phyloP scores from a whole-genome alignment of 2,113 vertebrate genomes.

The Mungos mungo region DNA sequence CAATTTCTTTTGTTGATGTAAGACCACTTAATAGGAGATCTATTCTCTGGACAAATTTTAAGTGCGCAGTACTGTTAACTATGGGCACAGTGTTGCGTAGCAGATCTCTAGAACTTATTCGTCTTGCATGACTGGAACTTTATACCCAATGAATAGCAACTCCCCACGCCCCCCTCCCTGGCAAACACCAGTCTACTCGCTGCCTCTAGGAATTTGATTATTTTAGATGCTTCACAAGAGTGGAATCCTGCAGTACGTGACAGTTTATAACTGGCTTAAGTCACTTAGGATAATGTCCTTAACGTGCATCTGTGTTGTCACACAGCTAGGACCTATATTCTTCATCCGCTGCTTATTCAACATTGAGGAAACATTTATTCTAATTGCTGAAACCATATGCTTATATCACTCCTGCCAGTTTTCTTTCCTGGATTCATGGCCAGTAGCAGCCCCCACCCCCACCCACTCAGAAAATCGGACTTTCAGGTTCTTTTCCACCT shows the following conservation, averaged over 20 bases:
- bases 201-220: neutral
- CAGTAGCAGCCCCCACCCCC: neutral
- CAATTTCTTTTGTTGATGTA: neutral
- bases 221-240: neutral
- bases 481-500: neutral
- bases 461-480: neutral
- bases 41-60: neutral
- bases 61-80: too few species aligned
- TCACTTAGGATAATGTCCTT: neutral
- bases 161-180: neutral
- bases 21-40: neutral
- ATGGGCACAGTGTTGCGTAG: neutral
- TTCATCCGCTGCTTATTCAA: neutral
- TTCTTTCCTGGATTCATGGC: neutral
- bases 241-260: neutral
- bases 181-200: neutral
- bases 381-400: neutral
- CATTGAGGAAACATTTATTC: neutral
- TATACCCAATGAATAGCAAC: neutral
- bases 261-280: neutral
- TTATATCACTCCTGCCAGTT: neutral
- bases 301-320: neutral
- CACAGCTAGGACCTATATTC: neutral
- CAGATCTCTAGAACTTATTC: neutral
- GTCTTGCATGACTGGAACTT: neutral